These are phyloP conservation scores for Zaprionus gabonicus DNA, from an alignment of 1,140 invertebrate species.

Conservation along the genomic window DNA sequence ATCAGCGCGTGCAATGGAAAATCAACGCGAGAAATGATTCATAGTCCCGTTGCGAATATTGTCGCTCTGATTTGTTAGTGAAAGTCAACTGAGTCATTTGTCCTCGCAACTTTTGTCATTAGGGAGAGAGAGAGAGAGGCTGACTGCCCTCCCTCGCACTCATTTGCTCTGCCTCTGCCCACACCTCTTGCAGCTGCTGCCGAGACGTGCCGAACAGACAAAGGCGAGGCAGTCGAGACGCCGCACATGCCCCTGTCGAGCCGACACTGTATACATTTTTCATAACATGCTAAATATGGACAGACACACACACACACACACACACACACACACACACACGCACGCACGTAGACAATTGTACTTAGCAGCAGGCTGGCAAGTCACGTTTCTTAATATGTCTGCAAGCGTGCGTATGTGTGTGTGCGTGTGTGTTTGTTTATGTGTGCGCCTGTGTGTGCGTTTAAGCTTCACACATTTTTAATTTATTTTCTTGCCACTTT, in stretches of 20 bases:
- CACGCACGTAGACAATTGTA: slow-evolving; percentile 11
- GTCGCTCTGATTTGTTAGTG: slow-evolving; percentile 71
- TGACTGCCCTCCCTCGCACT: background rate
- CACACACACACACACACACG: background rate
- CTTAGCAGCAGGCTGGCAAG: slow-evolving; percentile 50
- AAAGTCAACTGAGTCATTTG: slow-evolving; percentile 80
- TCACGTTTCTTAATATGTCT: slow-evolving; percentile 80
- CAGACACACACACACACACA: slow-evolving; percentile 15
- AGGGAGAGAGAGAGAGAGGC: slow-evolving; percentile 30
- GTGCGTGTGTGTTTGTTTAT: slow-evolving; percentile 14
- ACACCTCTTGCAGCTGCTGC: slow-evolving; percentile 1
- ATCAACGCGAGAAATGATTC: slow-evolving; percentile 68
- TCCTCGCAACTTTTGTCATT: slow-evolving; percentile 81
- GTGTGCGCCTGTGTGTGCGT: slow-evolving; percentile 37
- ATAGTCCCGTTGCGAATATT: slow-evolving; percentile 60
- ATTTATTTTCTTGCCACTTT: slow-evolving; percentile 72
- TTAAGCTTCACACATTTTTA: slow-evolving; percentile 72
- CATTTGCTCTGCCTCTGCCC: background rate
- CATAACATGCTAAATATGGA: slow-evolving; percentile 76
- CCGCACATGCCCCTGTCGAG: slow-evolving; percentile 1
- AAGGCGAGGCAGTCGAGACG: slow-evolving; percentile 48
- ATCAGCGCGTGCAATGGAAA: slow-evolving; percentile 49
- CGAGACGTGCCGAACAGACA: slow-evolving; percentile 64
- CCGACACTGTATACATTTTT: slow-evolving; percentile 70
- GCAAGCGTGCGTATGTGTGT: slow-evolving; percentile 41